Evolutionary conservation across 2,797 vertebrate genomes (phyloP), one percentile per base, ranked within the genome.

Genomic region (Megalops cyprinoides): DNA sequence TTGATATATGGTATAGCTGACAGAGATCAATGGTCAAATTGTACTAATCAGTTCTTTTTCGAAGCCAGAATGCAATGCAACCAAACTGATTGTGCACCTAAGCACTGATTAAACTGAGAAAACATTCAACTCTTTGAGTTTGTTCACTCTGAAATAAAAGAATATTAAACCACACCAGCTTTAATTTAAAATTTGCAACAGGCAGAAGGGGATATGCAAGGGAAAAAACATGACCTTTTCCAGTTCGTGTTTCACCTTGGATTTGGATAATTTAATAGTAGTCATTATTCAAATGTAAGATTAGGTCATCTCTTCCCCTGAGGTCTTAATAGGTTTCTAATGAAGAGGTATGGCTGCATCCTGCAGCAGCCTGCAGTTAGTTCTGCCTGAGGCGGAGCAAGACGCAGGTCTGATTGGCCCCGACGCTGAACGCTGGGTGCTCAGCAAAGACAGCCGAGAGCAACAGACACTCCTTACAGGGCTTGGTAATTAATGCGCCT

Each of bases 351-450:
- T 73, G 23, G 79, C 44, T 9, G 60, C 76, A 79, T 85, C 83
- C 74, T 84, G 84, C 81, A 80, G 81, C 55, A 76, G 81, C 81
- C 74, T 85, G 84, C 56, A 74, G 79, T 82, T 53, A 25, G 48
- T 34, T 14, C 39, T 67, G 69, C 81, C 80, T 51, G 42, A 49
- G 75, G 82, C 73, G 60, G 48, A 78, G 80, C 46, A 71, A 58
- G 67, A 76, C 42, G 49, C 79, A 62, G 77, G 77, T 78, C 80
- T 81, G 74, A 82, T 85, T 79, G 84, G 81, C 51, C 81, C 62
- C 75, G 79, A 83, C 48, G 76, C 75, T 79, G 76, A 77, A 81
- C 48, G 42, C 51, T 12, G 55, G 49, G 39, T 18, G 55, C 69
- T 74, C 15, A 23, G 3, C 55, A 74, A 28, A 71, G 49, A 55